Percentiles rank a stretch among this genome's conserved stretches.
Evolutionary conservation across 1,140 invertebrate genomes (phyloP).

Genomic region (Thaumatotibia leucotreta): DNA sequence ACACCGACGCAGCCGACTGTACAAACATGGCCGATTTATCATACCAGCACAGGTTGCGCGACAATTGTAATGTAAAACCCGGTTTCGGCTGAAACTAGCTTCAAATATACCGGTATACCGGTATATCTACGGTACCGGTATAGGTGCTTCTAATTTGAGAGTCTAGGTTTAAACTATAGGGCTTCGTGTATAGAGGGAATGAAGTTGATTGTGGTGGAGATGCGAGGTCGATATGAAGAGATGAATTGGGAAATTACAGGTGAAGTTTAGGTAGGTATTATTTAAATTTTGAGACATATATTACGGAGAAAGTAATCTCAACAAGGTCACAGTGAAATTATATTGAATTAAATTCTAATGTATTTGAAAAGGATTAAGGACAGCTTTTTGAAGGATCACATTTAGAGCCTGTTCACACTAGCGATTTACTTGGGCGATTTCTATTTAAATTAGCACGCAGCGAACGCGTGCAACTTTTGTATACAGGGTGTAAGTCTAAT

Average conservation of each 20-base stretch:
- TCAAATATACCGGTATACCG: not conserved
- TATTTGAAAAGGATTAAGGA: too few relatives aligned
- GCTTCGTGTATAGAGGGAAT: not conserved
- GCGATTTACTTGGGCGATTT: too few relatives aligned
- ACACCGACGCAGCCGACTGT: slow-evolving; percentile 29
- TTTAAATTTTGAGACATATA: not conserved
- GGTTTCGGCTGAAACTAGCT: slow-evolving; percentile 18
- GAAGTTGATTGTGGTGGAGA: not conserved
- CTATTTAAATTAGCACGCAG: too few relatives aligned
- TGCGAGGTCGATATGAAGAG: not conserved
- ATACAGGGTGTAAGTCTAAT: too few relatives aligned
- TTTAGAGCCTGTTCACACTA: too few relatives aligned
- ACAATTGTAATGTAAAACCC: slow-evolving; percentile 64
- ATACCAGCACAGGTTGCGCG: slow-evolving; percentile 54
- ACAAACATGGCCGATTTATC: slow-evolving; percentile 53
- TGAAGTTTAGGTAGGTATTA: not conserved
- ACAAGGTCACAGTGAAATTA: too few relatives aligned
- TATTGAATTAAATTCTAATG: too few relatives aligned
- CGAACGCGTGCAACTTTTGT: too few relatives aligned
- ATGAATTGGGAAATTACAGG: not conserved
- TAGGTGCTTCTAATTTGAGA: not conserved
- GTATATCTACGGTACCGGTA: too few relatives aligned
- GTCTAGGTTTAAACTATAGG: not conserved
- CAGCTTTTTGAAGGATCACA: too few relatives aligned
- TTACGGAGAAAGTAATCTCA: too few relatives aligned